Evolutionary conservation across 2,888 invertebrate species (phyloP), one percentile per base, ranked within the genome.

Genomic region (Lepidocyrtoides sp.): DNA sequence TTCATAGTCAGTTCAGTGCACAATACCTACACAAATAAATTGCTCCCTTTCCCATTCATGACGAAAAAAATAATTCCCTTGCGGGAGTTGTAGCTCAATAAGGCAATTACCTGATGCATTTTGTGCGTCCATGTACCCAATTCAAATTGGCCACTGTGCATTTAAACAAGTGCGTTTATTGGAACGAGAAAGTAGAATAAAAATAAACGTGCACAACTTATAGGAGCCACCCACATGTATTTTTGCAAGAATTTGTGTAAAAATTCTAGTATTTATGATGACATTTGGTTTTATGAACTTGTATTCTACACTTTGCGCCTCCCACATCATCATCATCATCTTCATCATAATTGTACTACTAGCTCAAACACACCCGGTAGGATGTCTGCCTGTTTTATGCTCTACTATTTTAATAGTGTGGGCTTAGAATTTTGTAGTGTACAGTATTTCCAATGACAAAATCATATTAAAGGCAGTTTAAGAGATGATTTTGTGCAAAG

Each of bases 401-500:
- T 26, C 12, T 60, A 60, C 60, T 60, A 60, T 10, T 26, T n/a
- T n/a, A n/a, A 17, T 54, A 17, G 17, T 54, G n/a, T 54, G 51
- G 17, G 51, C 51, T 54, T 54, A 17, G 4, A 14, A n/a, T 54
- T 4, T n/a, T 48, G 2, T 12, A 12, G 12, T 4, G 14, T 48
- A 48, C 14, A 8, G 48, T 60, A 60, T 26, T 60, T 8, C 1
- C 8, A 60, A 26, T 26, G 26, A 60, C 26, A 60, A 26, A 60
- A 60, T 60, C 60, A 60, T 20, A 60, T 60, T 60, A 26, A n/a
- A 69, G 69, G n/a, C 7, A 36, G 36, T 36, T 32, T 29, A 66
- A 60, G 66, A 48, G 66, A 48, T 23, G 44, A 83, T 83, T 63
- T 32, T 82, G 83, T 66, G 83, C 66, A 23, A 83, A 48, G 3